Evolutionary conservation across 2,113 vertebrate genomes (phyloP).

Genomic region (Micronycteris hirsuta): DNA sequence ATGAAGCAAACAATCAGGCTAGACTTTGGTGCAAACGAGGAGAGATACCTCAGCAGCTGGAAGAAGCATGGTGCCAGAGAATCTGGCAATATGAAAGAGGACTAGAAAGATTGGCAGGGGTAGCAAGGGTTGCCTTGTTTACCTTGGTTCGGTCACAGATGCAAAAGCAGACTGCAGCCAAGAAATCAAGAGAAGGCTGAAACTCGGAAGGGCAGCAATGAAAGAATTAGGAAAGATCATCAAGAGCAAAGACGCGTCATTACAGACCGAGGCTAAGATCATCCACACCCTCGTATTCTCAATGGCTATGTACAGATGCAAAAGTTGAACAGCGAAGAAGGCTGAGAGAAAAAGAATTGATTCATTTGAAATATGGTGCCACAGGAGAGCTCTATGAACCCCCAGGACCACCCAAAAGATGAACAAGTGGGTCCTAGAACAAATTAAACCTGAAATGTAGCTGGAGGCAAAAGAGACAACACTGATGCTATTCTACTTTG

Average conservation of each 20-base stretch:
- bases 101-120: neutral
- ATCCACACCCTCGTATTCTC: neutral
- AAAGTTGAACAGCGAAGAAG: neutral
- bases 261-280: neutral
- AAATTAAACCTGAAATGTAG: neutral
- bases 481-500: neutral
- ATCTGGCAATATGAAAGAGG: neutral
- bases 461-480: neutral
- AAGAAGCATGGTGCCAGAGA: neutral
- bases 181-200: neutral
- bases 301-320: neutral
- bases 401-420: neutral
- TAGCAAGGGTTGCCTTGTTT: neutral
- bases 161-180: neutral
- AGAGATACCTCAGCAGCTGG: neutral
- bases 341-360: neutral
- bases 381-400: neutral
- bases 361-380: neutral
- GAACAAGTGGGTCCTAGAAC: neutral
- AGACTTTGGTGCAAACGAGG: neutral
- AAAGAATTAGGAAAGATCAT: neutral
- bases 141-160: neutral
- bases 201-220: neutral
- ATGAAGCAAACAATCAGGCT: neutral
- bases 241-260: neutral